A percentile compares a stretch with the other conserved stretches of the same genome.
phyloP scores from a whole-genome alignment of 2,113 vertebrate species.

The Hemiprocne comata region DNA sequence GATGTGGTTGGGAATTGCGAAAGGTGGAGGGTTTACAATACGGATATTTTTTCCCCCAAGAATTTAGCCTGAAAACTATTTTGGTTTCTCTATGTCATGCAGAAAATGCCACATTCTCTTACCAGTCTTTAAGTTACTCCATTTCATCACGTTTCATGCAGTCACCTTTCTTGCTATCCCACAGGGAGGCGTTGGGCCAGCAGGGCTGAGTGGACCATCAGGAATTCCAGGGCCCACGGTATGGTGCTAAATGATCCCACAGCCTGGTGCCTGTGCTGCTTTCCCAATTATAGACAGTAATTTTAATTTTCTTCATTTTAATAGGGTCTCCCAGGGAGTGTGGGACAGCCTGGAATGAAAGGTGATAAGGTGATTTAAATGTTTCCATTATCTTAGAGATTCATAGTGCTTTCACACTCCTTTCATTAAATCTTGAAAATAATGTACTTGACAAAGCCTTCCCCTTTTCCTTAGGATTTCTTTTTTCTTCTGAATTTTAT shows the following conservation, averaged over 20 bases:
- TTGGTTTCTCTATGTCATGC: background rate
- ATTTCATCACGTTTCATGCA: background rate
- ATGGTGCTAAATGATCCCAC: background rate
- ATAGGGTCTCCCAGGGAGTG: slow-evolving; percentile 90
- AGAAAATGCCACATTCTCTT: background rate
- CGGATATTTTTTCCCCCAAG: rapidly evolving
- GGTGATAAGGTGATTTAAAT: slow-evolving; percentile 99
- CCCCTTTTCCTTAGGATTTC: background rate
- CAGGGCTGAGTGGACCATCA: slow-evolving; percentile 82
- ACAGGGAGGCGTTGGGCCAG: slow-evolving; percentile 85
- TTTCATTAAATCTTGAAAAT: background rate
- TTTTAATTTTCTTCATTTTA: slow-evolving; percentile 38
- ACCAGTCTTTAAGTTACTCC: background rate
- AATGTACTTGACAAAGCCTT: background rate
- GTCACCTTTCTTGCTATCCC: slow-evolving; percentile 24
- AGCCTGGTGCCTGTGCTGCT: background rate
- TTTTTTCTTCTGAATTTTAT: background rate
- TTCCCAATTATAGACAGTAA: background rate
- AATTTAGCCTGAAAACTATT: background rate
- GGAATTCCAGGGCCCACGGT: slow-evolving; percentile 91
- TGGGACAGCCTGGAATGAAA: slow-evolving; percentile 97
- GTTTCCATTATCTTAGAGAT: slow-evolving; percentile 88
- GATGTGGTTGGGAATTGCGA: background rate
- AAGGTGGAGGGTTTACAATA: background rate
- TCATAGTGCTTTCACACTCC: background rate